Conservation (phyloP, 1,140 invertebrate genomes). For the Drosophila repletoides region DNA sequence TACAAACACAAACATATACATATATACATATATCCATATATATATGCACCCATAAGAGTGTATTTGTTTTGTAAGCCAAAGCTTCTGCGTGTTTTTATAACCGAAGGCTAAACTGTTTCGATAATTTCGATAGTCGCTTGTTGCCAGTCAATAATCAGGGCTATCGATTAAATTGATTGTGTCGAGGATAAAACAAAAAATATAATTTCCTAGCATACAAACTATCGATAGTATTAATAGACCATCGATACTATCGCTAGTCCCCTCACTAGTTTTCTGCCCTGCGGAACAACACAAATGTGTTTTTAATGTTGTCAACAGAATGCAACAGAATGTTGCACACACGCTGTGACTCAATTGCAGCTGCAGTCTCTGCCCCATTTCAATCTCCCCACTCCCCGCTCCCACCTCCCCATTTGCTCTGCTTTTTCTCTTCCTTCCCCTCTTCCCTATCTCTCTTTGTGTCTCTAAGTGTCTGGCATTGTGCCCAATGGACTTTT, state of each 20-base stretch:
- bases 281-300: too few species aligned
- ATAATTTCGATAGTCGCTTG: too few species aligned
- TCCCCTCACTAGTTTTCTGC: too few species aligned
- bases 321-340: slow-evolving; percentile 13
- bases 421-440: neutral
- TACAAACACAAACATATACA: neutral
- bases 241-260: too few species aligned
- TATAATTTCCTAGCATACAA: too few species aligned
- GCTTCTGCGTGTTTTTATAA: neutral
- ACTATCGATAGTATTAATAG: too few species aligned
- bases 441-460: neutral
- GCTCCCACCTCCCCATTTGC: neutral
- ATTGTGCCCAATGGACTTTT: slow-evolving; percentile 26
- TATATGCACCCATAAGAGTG: neutral
- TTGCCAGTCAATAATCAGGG: too few species aligned
- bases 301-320: slow-evolving; percentile 1
- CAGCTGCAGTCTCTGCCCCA: neutral
- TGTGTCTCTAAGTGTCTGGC: slow-evolving; percentile 1
- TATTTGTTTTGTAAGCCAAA: too few species aligned
- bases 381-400: neutral
- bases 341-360: slow-evolving; percentile 22
- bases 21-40: neutral
- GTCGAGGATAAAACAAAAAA: too few species aligned
- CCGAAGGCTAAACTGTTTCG: too few species aligned
- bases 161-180: too few species aligned